Conservation (phyloP, 2,888 invertebrate genomes). For the Sclerodermus sp. region DNA sequence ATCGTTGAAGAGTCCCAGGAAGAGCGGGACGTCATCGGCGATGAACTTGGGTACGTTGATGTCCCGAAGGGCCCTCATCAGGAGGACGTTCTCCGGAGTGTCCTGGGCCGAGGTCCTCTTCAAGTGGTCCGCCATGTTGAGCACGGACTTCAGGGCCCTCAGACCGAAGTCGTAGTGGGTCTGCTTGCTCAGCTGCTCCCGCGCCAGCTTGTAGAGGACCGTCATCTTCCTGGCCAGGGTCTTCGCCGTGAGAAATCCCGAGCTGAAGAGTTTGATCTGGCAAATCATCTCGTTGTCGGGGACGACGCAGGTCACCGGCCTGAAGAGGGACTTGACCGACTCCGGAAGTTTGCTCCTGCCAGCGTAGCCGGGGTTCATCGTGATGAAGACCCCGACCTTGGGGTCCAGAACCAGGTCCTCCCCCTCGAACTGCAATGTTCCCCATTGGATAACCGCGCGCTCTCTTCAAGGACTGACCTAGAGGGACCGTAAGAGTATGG, state of each 20-base stretch:
- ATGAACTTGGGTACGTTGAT: constrained; percentile 95
- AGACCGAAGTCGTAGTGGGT: constrained; percentile 94
- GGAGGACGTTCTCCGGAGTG: constrained; percentile 80
- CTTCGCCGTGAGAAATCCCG: constrained; percentile 89
- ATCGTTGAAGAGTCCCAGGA: constrained; percentile 84
- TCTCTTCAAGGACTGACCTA: background rate
- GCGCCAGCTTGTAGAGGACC: constrained; percentile 81
- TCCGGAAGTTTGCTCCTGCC: constrained; percentile 90
- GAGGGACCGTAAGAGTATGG: background rate
- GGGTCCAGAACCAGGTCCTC: constrained; percentile 79
- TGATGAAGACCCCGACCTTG: constrained; percentile 91
- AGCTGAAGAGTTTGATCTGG: constrained; percentile 87
- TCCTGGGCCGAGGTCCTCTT: constrained; percentile 74
- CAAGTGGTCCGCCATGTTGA: constrained; percentile 89
- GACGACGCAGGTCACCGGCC: constrained; percentile 89
- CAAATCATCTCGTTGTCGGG: constrained; percentile 92
- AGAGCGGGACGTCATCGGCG: constrained; percentile 87
- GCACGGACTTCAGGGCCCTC: constrained; percentile 85
- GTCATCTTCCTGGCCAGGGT: constrained; percentile 93
- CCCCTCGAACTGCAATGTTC: constrained; percentile 71
- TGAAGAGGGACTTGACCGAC: constrained; percentile 86
- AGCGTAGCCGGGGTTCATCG: constrained; percentile 94
- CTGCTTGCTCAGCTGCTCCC: constrained; percentile 88
- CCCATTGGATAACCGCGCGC: background rate
- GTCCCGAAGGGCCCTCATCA: constrained; percentile 88